phyloP scores from a whole-genome alignment of 2,888 invertebrate genomes.

The Synanthedon vespiformis region DNA sequence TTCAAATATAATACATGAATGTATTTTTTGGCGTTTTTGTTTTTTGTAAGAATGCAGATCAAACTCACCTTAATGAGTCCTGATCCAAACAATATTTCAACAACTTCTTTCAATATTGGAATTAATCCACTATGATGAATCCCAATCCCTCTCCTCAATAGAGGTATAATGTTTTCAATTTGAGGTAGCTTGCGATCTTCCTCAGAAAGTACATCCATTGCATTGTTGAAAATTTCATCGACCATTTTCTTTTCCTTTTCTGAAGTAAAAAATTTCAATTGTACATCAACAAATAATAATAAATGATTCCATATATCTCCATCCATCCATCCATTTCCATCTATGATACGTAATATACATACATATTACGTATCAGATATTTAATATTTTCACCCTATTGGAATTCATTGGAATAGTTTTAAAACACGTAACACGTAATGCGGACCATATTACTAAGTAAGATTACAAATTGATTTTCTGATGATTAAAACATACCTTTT shows the following conservation, averaged over 20 bases:
- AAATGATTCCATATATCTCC: too few species aligned
- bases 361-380: too few species aligned
- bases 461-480: too few species aligned
- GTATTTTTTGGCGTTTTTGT: background rate
- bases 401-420: too few species aligned
- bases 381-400: too few species aligned
- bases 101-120: constrained; percentile 98
- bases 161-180: constrained; percentile 91
- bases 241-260: constrained; percentile 94
- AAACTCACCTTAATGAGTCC: constrained; percentile 86
- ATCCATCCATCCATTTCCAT: too few species aligned
- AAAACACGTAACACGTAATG: too few species aligned
- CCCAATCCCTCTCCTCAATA: constrained; percentile 94
- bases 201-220: constrained; percentile 94
- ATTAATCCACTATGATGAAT: constrained; percentile 97
- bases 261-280: constrained; percentile 23
- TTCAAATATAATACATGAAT: background rate
- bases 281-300: background rate
- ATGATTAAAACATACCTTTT: too few species aligned
- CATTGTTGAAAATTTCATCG: constrained; percentile 97
- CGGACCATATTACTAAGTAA: too few species aligned
- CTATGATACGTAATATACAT: too few species aligned
- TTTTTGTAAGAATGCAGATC: too few species aligned
- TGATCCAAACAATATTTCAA: constrained; percentile 98
- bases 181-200: constrained; percentile 96